Evolutionary conservation across 2,113 vertebrate genomes (phyloP).

Genomic region (Meleagris gallopavo): DNA sequence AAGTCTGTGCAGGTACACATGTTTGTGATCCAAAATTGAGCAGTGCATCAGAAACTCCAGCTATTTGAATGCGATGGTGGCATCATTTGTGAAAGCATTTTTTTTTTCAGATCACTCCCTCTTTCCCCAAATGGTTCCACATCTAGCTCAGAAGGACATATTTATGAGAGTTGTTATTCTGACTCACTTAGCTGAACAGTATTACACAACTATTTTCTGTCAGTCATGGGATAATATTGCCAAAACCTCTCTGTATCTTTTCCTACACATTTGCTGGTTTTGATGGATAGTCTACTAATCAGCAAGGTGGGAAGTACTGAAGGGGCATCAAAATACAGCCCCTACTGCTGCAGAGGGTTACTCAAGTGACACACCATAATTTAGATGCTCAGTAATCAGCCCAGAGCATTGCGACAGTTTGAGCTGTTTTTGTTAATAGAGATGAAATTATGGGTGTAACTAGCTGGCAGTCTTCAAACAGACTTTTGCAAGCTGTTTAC

Average conservation of each 20-base stretch:
- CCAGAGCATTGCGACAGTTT: constrained; percentile 71
- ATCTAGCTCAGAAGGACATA: constrained; percentile 63
- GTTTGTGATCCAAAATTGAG: background rate
- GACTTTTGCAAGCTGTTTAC: constrained; percentile 85
- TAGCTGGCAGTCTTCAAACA: constrained; percentile 83
- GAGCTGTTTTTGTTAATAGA: constrained; percentile 86
- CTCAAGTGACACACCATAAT: constrained; percentile 78
- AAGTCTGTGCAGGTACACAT: background rate
- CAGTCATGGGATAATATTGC: constrained; percentile 66
- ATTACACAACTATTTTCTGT: constrained; percentile 79
- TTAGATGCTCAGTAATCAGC: constrained; percentile 70
- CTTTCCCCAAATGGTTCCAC: background rate
- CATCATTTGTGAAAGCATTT: background rate
- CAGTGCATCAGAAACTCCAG: background rate
- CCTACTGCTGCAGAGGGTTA: constrained; percentile 72
- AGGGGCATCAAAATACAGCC: constrained; percentile 72
- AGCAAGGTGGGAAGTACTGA: constrained; percentile 67
- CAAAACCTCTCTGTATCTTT: constrained; percentile 71
- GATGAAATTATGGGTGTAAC: constrained; percentile 89
- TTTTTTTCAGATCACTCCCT: background rate
- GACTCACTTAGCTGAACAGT: constrained; percentile 64
- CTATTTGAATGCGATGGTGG: background rate
- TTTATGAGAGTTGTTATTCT: constrained; percentile 69
- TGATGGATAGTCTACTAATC: constrained; percentile 76
- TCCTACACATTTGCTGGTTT: constrained; percentile 72